Evolutionary conservation across 2,797 vertebrate species (phyloP).

Genomic region (Rhinoraja longicauda): DNA sequence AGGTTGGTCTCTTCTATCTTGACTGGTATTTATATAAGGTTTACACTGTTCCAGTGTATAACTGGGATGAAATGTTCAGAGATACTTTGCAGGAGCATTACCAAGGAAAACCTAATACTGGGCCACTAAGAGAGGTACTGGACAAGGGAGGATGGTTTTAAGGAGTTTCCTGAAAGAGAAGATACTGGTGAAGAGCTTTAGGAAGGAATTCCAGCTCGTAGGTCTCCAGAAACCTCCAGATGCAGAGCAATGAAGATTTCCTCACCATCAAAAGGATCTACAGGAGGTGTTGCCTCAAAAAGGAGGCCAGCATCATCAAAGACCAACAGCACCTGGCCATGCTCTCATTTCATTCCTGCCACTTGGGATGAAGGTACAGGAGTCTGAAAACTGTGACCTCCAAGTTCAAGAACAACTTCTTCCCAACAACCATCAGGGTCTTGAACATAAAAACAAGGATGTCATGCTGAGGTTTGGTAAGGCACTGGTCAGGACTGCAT

Average conservation of each 20-base stretch:
- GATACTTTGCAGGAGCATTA: background rate
- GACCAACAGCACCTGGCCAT: too few species aligned
- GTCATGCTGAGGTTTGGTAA: too few species aligned
- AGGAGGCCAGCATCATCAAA: too few species aligned
- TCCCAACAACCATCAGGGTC: too few species aligned
- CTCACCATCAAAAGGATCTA: too few species aligned
- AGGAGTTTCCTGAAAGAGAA: background rate
- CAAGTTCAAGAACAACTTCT: too few species aligned
- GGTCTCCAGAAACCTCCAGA: rapidly evolving
- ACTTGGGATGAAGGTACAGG: too few species aligned
- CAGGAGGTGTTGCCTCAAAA: too few species aligned
- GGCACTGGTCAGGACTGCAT: too few species aligned
- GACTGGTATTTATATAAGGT: background rate
- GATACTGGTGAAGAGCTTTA: background rate
- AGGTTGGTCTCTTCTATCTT: background rate
- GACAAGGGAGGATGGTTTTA: background rate
- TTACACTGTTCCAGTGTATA: background rate
- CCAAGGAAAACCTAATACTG: background rate
- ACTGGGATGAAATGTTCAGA: background rate
- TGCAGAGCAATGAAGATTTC: background rate
- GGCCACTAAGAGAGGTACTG: background rate
- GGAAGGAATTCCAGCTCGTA: background rate
- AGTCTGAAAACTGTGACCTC: too few species aligned
- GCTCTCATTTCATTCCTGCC: too few species aligned
- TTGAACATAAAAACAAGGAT: too few species aligned